These are phyloP conservation scores for Carpatolechia fugitivella DNA, from an alignment of 2,888 invertebrate genomes.

Conservation along the genomic window DNA sequence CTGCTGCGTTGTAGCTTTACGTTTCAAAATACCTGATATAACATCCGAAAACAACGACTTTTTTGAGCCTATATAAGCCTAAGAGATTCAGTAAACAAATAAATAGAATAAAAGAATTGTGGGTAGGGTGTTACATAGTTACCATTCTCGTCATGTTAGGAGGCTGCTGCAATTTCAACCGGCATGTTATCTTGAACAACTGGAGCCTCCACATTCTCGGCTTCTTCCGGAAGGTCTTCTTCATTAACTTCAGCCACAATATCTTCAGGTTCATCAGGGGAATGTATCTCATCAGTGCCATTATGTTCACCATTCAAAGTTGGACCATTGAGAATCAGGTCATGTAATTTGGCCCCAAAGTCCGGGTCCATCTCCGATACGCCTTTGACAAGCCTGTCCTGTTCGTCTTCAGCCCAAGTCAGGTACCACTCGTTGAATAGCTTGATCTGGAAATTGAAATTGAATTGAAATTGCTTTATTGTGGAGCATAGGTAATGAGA, in stretches of 20 bases:
- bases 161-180: constrained; percentile 66
- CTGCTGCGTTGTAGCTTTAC: background rate
- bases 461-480: too few species aligned
- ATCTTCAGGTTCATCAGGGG: constrained; percentile 33
- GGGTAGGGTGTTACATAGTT: constrained; percentile 20
- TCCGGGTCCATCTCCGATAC: constrained; percentile 85
- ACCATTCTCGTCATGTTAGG: constrained; percentile 38
- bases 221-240: constrained; percentile 29
- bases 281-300: constrained; percentile 48
- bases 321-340: constrained; percentile 56
- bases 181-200: constrained; percentile 51
- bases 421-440: constrained; percentile 91
- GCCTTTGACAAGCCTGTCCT: constrained; percentile 83
- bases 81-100: constrained; percentile 19
- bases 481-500: too few species aligned
- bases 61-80: constrained; percentile 13
- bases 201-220: constrained; percentile 20
- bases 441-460: constrained; percentile 79
- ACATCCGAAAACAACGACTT: background rate
- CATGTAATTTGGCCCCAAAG: constrained; percentile 85
- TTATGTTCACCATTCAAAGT: constrained; percentile 65
- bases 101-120: constrained; percentile 19
- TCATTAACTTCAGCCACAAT: constrained; percentile 26
- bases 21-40: too few species aligned
- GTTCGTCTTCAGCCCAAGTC: constrained; percentile 87